Conservation (phyloP, 2,888 invertebrate species). For the Molorchus minor region DNA sequence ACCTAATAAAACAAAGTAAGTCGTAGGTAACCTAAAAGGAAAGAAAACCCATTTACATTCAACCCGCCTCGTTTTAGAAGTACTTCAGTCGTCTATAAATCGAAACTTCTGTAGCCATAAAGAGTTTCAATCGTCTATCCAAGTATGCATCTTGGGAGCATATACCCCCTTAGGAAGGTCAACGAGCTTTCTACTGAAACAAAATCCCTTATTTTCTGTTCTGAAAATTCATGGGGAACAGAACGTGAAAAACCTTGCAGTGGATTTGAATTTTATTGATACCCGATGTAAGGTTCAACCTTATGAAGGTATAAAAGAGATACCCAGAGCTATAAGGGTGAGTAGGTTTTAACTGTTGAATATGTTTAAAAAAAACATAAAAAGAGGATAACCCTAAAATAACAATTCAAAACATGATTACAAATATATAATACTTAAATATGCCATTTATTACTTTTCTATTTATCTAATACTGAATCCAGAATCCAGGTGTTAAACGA, state of each 20-base stretch:
- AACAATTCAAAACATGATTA: not conserved
- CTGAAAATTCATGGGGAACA: constrained; percentile 55
- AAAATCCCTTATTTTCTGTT: constrained; percentile 62
- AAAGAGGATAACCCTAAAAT: not conserved
- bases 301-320: constrained; percentile 44
- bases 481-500: no score
- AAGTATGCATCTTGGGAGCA: constrained; percentile 64
- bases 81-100: constrained; percentile 10
- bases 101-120: constrained; percentile 8
- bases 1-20: constrained; percentile 34
- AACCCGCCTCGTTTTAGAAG: constrained; percentile 15
- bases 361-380: not conserved
- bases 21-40: not conserved
- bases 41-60: not conserved
- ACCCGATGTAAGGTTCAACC: constrained; percentile 53
- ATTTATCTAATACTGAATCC: no score
- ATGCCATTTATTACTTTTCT: no score
- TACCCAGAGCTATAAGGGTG: constrained; percentile 54
- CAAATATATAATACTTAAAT: not conserved
- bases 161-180: constrained; percentile 65
- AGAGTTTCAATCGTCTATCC: constrained; percentile 41
- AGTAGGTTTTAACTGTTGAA: constrained; percentile 11
- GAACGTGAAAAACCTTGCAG: constrained; percentile 49
- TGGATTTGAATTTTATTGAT: constrained; percentile 56
- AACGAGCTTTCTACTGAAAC: constrained; percentile 66